A percentile compares a stretch with the other conserved stretches of the same genome.
These are phyloP conservation scores for Sycophaga agraensis DNA, from an alignment of 1,140 invertebrate species.

Conservation along the genomic window DNA sequence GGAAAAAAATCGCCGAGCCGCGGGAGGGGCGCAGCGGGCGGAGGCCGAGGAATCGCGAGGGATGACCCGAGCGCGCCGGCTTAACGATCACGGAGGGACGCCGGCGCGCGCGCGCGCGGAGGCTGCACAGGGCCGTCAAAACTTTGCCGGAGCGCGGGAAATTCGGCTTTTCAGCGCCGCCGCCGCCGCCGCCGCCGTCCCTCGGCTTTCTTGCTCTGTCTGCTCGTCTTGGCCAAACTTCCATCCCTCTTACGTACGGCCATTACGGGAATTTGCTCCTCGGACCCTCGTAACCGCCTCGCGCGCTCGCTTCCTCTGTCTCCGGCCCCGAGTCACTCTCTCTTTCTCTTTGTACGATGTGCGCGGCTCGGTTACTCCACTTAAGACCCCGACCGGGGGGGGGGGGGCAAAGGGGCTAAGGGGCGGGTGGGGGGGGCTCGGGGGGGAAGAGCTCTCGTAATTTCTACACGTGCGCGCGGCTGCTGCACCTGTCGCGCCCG, in stretches of 20 bases:
- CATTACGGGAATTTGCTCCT: slow-evolving; percentile 21
- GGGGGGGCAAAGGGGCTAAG: not conserved
- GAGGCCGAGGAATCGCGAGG: too few species aligned
- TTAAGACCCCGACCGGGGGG: not conserved
- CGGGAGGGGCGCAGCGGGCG: too few species aligned
- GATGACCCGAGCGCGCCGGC: too few species aligned
- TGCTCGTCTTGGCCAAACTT: slow-evolving; percentile 3
- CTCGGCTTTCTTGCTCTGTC: not conserved
- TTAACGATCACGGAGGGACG: not conserved
- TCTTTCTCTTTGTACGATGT: not conserved
- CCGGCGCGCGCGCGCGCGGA: too few species aligned
- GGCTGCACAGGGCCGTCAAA: too few species aligned
- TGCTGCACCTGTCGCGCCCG: slow-evolving; percentile 24
- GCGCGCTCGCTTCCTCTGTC: not conserved
- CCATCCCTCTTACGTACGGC: not conserved
- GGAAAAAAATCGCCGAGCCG: too few species aligned
- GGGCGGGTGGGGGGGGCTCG: not conserved
- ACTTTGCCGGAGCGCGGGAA: not conserved
- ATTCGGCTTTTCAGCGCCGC: not conserved
- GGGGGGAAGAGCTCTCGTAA: slow-evolving; percentile 16
- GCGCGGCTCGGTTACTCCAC: slow-evolving; percentile 1
- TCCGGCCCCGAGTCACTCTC: not conserved
- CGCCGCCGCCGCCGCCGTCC: not conserved
- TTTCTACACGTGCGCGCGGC: slow-evolving; percentile 14
- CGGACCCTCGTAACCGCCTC: slow-evolving; percentile 11